Evolutionary conservation across 2,797 vertebrate genomes (phyloP).

Genomic region (Vipera ursinii): DNA sequence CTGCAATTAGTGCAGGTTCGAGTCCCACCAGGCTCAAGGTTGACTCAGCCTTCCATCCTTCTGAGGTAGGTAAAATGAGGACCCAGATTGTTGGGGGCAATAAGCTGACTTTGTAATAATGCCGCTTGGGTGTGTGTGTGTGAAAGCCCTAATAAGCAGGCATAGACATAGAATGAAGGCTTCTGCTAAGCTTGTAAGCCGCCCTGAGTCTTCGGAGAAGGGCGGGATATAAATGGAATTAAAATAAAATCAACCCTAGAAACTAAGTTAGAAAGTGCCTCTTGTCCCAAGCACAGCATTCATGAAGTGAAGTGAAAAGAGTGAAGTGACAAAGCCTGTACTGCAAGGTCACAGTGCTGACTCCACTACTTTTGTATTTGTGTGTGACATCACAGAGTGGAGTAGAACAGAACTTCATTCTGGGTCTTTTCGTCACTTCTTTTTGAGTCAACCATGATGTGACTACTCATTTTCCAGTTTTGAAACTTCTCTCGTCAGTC

Average conservation of each 20-base stretch:
- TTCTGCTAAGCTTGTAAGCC: too few relatives aligned
- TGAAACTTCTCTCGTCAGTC: neutral
- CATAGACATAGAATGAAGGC: too few relatives aligned
- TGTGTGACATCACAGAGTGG: neutral
- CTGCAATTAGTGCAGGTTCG: too few relatives aligned
- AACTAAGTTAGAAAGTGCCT: neutral
- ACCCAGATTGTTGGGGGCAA: too few relatives aligned
- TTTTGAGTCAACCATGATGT: neutral
- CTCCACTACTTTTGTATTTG: neutral
- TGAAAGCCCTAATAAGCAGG: too few relatives aligned
- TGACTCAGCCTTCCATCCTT: too few relatives aligned
- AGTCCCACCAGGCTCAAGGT: too few relatives aligned
- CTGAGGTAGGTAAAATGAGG: too few relatives aligned
- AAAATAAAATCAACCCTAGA: neutral
- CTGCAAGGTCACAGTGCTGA: neutral
- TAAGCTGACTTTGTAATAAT: too few relatives aligned
- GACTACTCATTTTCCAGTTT: neutral
- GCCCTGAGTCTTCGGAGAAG: too few relatives aligned
- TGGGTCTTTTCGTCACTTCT: neutral
- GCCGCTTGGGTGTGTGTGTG: too few relatives aligned
- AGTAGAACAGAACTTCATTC: neutral
- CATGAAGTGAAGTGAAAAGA: neutral
- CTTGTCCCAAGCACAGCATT: neutral
- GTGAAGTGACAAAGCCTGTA: neutral
- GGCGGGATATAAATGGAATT: too few relatives aligned